Evolutionary conservation across 2,888 invertebrate genomes (phyloP).

Genomic region (Chymomyza caudatula): DNA sequence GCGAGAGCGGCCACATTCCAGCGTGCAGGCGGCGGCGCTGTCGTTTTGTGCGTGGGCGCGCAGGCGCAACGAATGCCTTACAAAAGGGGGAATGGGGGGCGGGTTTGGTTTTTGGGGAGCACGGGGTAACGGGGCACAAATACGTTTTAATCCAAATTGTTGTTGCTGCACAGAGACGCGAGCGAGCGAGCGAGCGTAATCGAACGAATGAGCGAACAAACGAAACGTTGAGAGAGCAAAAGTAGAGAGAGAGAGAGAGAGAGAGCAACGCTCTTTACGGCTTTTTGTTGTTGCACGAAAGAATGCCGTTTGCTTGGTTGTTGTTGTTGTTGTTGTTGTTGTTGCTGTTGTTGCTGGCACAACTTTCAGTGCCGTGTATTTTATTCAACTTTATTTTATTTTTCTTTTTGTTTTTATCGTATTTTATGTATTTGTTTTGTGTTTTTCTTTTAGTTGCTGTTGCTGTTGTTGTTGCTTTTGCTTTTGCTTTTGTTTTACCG

Average conservation of each 20-base stretch:
- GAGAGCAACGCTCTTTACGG: conserved; percentile 48
- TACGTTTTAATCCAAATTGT: conserved; percentile 67
- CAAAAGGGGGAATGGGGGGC: conserved; percentile 4
- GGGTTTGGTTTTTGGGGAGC: too few species aligned
- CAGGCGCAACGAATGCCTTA: not conserved
- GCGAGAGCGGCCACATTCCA: conserved; percentile 59
- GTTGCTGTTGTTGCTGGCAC: conserved; percentile 46
- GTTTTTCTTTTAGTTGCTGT: conserved; percentile 60
- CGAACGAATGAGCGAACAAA: conserved; percentile 17
- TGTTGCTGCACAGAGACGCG: conserved; percentile 10
- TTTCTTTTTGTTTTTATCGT: conserved; percentile 10
- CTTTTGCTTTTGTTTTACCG: conserved; percentile 12
- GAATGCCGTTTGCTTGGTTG: conserved; percentile 75
- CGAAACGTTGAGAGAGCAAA: conserved; percentile 3
- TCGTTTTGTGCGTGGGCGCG: conserved; percentile 1
- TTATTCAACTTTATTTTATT: conserved; percentile 19
- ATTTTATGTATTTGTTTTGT: conserved; percentile 31
- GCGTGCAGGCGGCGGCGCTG: conserved; percentile 13
- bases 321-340: conserved; percentile 52
- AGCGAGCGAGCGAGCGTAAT: conserved; percentile 5
- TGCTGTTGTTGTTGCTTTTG: conserved; percentile 29
- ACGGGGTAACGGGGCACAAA: conserved; percentile 35
- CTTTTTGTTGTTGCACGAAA: conserved; percentile 76
- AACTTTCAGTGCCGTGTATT: conserved; percentile 49
- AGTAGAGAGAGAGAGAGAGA: conserved; percentile 14